Evolutionary conservation across 64 coral and sea anemone genomes (phyloP), one percentile per base, ranked within the genome.

Genomic region (Dendrophyllia cribrosa): DNA sequence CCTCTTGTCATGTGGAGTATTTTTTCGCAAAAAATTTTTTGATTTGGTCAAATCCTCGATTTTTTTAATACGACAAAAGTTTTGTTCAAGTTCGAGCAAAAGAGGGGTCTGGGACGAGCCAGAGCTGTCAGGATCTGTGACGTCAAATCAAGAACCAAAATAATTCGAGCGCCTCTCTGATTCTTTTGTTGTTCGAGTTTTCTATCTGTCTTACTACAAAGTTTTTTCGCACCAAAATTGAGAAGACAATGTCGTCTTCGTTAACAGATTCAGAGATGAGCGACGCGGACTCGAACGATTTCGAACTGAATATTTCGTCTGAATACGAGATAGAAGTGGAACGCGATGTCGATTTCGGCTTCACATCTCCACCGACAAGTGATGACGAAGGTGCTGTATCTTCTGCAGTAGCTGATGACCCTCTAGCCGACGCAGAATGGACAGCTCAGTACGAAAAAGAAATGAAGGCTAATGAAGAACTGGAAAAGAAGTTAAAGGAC

Each of bases 11-110:
- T 77, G 10, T 77, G 74, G 49, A 77, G 24, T 48, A 77, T 51
- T 77, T 77, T 77, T 24, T 43, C 74, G 74, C n/a, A 24, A 51
- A 49, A 77, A 77, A 77, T 45, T 55, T 77, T 77, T 77, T 52
- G 74, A 77, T 77, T 77, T 77, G 43, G 74, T 77, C 20, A 77
- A 77, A 77, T 77, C 74, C n/a, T 55, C 45, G 6, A 77, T 77
- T 77, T 77, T 77, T 17, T 64, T 12, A 19, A 4, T 19, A 12
- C 61, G n/a, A n/a, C n/a, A n/a, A n/a, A n/a, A n/a, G n/a, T n/a
- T n/a, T n/a, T n/a, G n/a, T n/a, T n/a, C n/a, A 64, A 17, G 61
- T 17, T 19, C 61, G 61, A 6, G 1, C 26, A 22, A 69, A n/a
- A 69, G n/a, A 16, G 66, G 66, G 20, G 66, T 16, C 11, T 23